Percentiles rank a stretch among this genome's conserved stretches.
Conservation (phyloP, 2,888 invertebrate species). For the Papilio elwesi region DNA sequence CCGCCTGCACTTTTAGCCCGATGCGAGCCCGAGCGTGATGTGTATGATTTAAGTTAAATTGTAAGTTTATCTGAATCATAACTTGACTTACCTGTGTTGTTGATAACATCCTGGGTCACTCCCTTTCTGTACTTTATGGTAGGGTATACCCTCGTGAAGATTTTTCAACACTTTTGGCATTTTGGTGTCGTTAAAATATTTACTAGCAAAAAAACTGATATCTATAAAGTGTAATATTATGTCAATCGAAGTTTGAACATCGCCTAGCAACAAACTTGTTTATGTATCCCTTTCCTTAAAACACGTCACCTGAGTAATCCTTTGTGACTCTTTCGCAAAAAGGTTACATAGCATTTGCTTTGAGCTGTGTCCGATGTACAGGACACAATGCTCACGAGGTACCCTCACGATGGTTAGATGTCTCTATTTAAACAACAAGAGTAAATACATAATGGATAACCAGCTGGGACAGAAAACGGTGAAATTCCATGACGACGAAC, state of each 20-base stretch:
- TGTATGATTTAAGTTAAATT: background rate
- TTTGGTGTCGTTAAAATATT: constrained; percentile 49
- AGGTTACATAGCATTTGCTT: no score
- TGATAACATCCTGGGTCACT: constrained; percentile 75
- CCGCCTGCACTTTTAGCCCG: background rate
- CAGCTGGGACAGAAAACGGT: no score
- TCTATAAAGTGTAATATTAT: constrained; percentile 13
- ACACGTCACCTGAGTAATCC: no score
- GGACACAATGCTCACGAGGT: no score
- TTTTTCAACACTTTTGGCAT: constrained; percentile 69
- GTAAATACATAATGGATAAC: no score
- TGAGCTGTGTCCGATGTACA: no score
- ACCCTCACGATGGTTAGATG: no score
- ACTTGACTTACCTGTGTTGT: constrained; percentile 63
- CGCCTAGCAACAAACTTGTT: constrained; percentile 2
- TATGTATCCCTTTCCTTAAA: background rate
- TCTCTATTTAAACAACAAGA: no score
- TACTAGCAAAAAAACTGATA: constrained; percentile 33
- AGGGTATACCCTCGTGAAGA: constrained; percentile 67
- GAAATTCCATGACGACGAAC: no score
- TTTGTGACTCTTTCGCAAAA: no score
- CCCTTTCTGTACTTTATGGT: constrained; percentile 62
- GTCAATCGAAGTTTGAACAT: constrained; percentile 2
- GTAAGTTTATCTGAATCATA: background rate
- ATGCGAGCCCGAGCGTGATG: no score